Evolutionary conservation across 2,797 vertebrate genomes (phyloP).

Genomic region (Rhinogobio ventralis): DNA sequence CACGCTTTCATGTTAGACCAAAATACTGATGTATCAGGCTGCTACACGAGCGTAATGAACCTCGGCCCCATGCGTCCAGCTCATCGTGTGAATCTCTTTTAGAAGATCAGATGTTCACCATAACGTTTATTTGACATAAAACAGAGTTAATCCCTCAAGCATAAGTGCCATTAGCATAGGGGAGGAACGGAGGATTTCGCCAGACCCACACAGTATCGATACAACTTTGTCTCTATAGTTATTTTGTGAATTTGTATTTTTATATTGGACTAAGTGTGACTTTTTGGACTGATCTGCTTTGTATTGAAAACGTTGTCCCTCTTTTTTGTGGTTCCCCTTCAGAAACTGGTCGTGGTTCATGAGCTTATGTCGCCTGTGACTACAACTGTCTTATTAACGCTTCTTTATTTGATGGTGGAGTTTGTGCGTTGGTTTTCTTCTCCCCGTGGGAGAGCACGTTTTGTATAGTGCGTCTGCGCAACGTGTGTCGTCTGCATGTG

Average conservation of each 20-base stretch:
- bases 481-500: conserved; percentile 75
- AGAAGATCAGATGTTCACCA: conserved; percentile 51
- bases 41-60: neutral
- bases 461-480: conserved; percentile 66
- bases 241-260: conserved; percentile 89
- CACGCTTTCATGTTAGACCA: conserved; percentile 49
- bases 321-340: conserved; percentile 65
- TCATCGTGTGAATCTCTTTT: conserved; percentile 54
- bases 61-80: conserved; percentile 8
- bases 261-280: conserved; percentile 82
- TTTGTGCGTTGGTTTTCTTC: conserved; percentile 79
- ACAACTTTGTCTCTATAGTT: conserved; percentile 81
- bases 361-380: conserved; percentile 65
- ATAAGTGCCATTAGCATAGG: conserved; percentile 85
- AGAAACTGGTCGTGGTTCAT: conserved; percentile 54
- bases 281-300: conserved; percentile 83
- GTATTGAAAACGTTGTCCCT: conserved; percentile 75
- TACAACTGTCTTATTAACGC: conserved; percentile 73
- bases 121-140: conserved; percentile 60
- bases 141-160: conserved; percentile 76
- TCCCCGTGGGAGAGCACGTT: conserved; percentile 84
- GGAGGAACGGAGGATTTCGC: conserved; percentile 71
- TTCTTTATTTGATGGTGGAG: conserved; percentile 78
- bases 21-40: conserved; percentile 58
- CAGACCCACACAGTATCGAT: conserved; percentile 76